phyloP scores from a whole-genome alignment of 2,797 vertebrate genomes.

The Margarornis squamiger region DNA sequence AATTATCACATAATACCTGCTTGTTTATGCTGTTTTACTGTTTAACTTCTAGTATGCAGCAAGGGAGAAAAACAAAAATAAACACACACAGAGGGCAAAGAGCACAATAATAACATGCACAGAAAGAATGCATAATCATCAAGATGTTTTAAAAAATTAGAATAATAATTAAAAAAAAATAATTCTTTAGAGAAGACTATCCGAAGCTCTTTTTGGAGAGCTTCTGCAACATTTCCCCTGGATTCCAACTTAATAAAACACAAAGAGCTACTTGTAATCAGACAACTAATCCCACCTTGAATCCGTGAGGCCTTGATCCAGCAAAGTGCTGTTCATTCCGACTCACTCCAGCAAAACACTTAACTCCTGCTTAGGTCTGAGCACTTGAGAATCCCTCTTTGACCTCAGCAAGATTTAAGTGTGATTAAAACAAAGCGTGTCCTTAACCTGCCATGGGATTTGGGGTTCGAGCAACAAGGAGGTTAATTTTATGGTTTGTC shows the following conservation, averaged over 20 bases:
- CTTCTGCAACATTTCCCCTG: not conserved
- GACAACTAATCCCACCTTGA: not conserved
- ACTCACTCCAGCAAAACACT: conserved; percentile 24
- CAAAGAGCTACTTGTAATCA: conserved; percentile 37
- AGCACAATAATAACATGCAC: not conserved
- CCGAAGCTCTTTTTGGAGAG: not conserved
- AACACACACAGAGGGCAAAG: conserved; percentile 8
- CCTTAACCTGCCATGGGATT: not conserved
- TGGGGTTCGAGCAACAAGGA: not conserved
- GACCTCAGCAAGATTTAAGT: conserved; percentile 21
- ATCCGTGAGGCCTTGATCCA: not conserved
- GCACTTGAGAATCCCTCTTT: conserved; percentile 10
- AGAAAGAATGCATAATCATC: not conserved
- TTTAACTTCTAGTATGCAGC: conserved; percentile 5
- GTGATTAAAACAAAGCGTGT: not conserved
- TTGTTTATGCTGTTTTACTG: conserved; percentile 28
- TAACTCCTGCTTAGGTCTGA: not conserved
- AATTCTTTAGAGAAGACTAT: not conserved
- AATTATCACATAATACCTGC: conserved; percentile 54
- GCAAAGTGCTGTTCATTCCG: not conserved
- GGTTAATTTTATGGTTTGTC: not conserved
- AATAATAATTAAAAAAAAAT: not conserved
- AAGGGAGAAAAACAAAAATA: not conserved
- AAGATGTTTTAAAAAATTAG: not conserved
- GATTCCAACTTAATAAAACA: conserved; percentile 8